Conservation (phyloP, 2,797 vertebrate genomes). For the Merluccius polli region DNA sequence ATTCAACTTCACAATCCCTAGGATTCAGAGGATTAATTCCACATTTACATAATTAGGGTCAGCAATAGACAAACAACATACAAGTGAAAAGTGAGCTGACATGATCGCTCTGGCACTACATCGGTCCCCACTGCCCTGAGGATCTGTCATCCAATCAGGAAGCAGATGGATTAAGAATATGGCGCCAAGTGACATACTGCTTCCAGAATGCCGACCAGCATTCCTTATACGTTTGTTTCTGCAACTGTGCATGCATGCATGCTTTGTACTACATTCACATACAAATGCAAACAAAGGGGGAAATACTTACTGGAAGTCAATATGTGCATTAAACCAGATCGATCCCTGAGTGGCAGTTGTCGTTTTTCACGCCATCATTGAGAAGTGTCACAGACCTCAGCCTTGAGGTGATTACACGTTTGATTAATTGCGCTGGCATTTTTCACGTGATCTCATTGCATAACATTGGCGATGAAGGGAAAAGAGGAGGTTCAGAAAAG, state of each 20-base stretch:
- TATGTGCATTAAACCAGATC: constrained; percentile 1
- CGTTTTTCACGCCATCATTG: constrained; percentile 8
- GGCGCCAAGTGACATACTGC: constrained; percentile 27
- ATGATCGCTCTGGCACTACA: constrained; percentile 51
- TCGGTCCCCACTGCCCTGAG: constrained; percentile 35
- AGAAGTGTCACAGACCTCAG: background rate
- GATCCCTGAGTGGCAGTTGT: background rate
- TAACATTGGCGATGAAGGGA: background rate
- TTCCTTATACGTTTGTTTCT: constrained; percentile 25
- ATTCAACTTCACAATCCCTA: constrained; percentile 61
- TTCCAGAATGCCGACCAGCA: constrained; percentile 26
- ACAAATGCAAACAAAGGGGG: constrained; percentile 22
- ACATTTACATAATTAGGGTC: constrained; percentile 76
- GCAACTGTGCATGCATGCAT: background rate
- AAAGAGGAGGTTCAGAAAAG: background rate
- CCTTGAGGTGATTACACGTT: constrained; percentile 5
- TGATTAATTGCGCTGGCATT: background rate
- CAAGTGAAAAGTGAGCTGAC: constrained; percentile 50
- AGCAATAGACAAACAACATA: constrained; percentile 54
- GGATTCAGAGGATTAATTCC: constrained; percentile 69
- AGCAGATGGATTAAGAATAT: constrained; percentile 31
- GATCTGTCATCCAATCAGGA: constrained; percentile 43
- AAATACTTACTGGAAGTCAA: background rate
- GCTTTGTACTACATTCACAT: constrained; percentile 20
- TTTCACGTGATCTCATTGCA: background rate